Evolutionary conservation across 2,888 invertebrate genomes (phyloP).

Genomic region (Tricholauxania praeusta): DNA sequence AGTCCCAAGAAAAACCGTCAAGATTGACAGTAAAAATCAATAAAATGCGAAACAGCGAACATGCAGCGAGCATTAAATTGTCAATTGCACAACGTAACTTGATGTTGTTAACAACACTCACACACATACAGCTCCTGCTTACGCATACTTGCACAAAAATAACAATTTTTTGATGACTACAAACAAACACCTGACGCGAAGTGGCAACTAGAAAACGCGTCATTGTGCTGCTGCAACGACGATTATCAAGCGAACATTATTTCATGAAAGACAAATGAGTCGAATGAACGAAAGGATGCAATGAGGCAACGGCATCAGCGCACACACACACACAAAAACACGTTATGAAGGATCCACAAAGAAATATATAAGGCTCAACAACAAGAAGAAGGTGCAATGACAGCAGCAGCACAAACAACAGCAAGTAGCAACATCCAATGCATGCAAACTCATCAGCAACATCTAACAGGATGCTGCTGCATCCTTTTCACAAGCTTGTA

Average conservation of each 20-base stretch:
- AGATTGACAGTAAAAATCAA: no score
- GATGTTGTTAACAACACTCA: no score
- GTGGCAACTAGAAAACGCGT: no score
- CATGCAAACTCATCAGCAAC: conserved; percentile 11
- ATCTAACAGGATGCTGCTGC: conserved; percentile 19
- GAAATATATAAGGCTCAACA: no score
- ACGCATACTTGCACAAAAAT: conserved; percentile 5
- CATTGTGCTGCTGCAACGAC: background rate
- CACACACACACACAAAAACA: background rate
- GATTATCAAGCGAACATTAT: conserved; percentile 13
- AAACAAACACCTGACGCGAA: no score
- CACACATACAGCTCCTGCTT: background rate
- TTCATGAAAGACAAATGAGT: conserved; percentile 30
- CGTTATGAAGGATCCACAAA: no score
- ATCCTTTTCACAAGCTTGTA: conserved; percentile 6
- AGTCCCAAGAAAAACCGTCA: no score
- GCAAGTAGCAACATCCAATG: background rate
- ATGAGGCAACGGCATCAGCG: conserved; percentile 11
- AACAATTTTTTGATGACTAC: no score
- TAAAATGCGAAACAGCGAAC: no score
- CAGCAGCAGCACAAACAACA: background rate
- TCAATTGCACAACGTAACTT: no score
- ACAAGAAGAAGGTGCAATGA: no score
- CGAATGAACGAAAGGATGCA: conserved; percentile 14
- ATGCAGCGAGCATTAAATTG: no score